Evolutionary conservation across 2,113 vertebrate species (phyloP), one percentile per base, ranked within the genome.

Genomic region (Albula goreensis): DNA sequence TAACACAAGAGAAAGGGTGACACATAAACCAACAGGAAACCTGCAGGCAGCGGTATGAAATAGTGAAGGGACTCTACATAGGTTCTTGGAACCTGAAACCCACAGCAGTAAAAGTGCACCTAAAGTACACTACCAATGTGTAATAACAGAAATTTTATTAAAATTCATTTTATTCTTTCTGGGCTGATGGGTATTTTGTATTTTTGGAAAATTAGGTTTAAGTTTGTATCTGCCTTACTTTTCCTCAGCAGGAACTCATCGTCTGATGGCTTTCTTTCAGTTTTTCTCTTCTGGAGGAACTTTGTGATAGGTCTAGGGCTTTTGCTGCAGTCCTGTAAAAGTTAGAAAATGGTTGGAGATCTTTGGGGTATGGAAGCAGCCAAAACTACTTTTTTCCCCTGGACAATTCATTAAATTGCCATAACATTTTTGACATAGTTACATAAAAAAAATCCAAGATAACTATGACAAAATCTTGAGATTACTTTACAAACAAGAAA

Each of bases 291-390:
- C 0, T 97, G 98, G n/a, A 99, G 96, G 88, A 99, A 95, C 89
- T 99, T 99, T 91, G 99, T 99, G 97, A 97, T 97, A 78, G 96
- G 99, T 94, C 99, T 99, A 12, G 98, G 98, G 90, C 98, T 99
- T 94, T 94, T 99, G 90, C 97, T 99, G 83, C 98, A 93, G 89
- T 99, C 98, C 98, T 96, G 95, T 63, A 82, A 86, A 91, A 91
- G 93, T 0, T 80, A 70, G 52, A 91, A n/a, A 85, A 56, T 6
- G 50, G 51, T 48, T 0, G 31, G 7, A 56, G 7, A 12, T 50
- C 17, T 17, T 50, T 49, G 41, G 49, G 25, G 31, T 41, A 41
- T 41, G 31, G 31, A 41, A 41, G 31, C 31, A 41, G 31, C 31
- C 31, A 41, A 41, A 41, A 41, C 31, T 41, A 41, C 31, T 41